These are phyloP conservation scores for Zonotrichia leucophrys DNA, from an alignment of 2,113 vertebrate species.

Conservation along the genomic window DNA sequence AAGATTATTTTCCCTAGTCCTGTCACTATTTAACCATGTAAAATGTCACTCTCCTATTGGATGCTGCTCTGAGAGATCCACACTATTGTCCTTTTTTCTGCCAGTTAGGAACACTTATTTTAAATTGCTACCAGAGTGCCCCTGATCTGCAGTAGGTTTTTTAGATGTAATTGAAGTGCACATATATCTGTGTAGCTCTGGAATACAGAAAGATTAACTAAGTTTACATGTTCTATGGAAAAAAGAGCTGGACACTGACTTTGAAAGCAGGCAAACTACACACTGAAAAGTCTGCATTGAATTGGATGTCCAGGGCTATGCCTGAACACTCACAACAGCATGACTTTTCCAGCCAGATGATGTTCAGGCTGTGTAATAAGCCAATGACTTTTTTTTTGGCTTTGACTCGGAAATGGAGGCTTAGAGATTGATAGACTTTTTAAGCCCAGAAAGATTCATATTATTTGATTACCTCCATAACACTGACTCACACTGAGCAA, in stretches of 20 bases:
- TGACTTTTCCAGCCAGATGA: background rate
- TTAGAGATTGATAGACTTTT: background rate
- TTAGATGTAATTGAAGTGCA: background rate
- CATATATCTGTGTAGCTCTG: background rate
- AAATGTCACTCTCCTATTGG: background rate
- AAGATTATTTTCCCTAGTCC: background rate
- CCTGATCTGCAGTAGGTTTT: background rate
- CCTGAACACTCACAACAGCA: background rate
- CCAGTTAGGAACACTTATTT: background rate
- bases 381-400: background rate
- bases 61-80: background rate
- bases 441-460: background rate
- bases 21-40: rapidly evolving
- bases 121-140: background rate
- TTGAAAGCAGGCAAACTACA: background rate
- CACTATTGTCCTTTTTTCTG: background rate
- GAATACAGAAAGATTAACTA: background rate
- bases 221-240: background rate
- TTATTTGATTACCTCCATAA: conserved; percentile 22
- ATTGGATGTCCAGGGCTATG: background rate
- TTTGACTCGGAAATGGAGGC: background rate
- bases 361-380: background rate
- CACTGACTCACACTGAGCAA: background rate
- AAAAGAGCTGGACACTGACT: background rate
- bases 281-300: background rate